Percentiles rank a stretch among this genome's conserved stretches.
Evolutionary conservation across 2,888 invertebrate species (phyloP).

Genomic region (Diabrotica balteata): DNA sequence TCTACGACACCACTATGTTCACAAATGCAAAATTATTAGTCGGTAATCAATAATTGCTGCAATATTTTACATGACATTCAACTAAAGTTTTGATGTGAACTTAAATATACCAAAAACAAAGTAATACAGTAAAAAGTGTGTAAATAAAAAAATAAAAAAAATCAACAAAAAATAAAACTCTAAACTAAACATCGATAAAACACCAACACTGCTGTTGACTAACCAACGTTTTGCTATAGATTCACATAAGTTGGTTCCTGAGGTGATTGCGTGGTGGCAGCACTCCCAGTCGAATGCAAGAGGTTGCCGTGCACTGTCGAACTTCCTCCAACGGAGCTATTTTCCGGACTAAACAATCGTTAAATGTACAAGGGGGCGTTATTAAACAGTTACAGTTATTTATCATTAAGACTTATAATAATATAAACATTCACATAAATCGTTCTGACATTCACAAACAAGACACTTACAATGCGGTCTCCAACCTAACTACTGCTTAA

Average conservation of each 20-base stretch:
- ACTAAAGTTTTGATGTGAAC: constrained; percentile 1
- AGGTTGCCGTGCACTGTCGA: constrained; percentile 58
- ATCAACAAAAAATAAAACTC: constrained; percentile 32
- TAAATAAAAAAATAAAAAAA: constrained; percentile 27
- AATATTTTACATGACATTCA: constrained; percentile 6
- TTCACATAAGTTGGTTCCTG: constrained; percentile 94
- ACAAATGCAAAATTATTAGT: too few relatives aligned
- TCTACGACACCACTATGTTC: too few relatives aligned
- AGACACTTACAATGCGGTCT: constrained; percentile 18
- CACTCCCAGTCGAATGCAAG: constrained; percentile 65
- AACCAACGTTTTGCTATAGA: constrained; percentile 74
- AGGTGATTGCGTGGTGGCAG: constrained; percentile 69
- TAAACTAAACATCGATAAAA: constrained; percentile 45
- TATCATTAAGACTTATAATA: constrained; percentile 1
- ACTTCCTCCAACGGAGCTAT: constrained; percentile 56
- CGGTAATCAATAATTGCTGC: background rate
- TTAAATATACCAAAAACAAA: constrained; percentile 16
- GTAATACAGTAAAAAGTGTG: constrained; percentile 18
- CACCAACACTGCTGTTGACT: constrained; percentile 61
- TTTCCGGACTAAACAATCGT: constrained; percentile 63
- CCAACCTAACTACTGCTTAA: background rate
- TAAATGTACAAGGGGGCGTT: constrained; percentile 59
- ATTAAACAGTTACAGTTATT: constrained; percentile 29
- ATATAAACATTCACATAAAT: constrained; percentile 31
- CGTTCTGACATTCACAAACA: constrained; percentile 36